Conservation (phyloP, 2,888 invertebrate species). For the Himalopsyche japonica region DNA sequence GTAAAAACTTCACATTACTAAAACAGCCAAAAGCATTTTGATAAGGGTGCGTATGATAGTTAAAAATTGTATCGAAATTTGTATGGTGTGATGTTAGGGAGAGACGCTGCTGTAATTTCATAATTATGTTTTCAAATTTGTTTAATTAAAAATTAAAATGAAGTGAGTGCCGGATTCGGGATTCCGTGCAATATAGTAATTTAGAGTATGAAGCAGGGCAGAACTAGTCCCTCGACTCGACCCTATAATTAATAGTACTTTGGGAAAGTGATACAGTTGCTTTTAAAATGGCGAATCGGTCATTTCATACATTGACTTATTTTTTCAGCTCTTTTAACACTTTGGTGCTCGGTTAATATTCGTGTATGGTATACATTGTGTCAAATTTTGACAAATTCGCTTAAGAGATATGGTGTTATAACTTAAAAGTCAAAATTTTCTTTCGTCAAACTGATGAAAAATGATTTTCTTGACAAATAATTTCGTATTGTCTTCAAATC, state of each 20-base stretch:
- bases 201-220: slow-evolving; percentile 5
- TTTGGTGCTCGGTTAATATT: neutral
- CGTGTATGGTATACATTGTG: no score
- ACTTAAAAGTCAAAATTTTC: no score
- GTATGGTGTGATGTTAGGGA: no score
- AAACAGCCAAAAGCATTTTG: neutral
- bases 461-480: no score
- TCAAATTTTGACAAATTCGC: no score
- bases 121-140: neutral
- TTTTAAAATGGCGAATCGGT: neutral
- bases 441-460: no score
- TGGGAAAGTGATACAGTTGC: slow-evolving; percentile 19
- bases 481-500: no score
- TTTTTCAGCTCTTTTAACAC: neutral
- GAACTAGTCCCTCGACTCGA: neutral
- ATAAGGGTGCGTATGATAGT: neutral
- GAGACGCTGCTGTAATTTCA: neutral
- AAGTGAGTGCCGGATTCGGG: slow-evolving; percentile 11
- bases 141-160: slow-evolving; percentile 1
- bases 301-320: neutral
- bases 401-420: no score
- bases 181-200: slow-evolving; percentile 10
- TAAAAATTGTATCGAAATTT: no score
- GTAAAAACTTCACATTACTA: no score
- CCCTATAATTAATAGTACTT: slow-evolving; percentile 27